phyloP scores from a whole-genome alignment of 2,797 vertebrate genomes.

The Siniperca obscura region DNA sequence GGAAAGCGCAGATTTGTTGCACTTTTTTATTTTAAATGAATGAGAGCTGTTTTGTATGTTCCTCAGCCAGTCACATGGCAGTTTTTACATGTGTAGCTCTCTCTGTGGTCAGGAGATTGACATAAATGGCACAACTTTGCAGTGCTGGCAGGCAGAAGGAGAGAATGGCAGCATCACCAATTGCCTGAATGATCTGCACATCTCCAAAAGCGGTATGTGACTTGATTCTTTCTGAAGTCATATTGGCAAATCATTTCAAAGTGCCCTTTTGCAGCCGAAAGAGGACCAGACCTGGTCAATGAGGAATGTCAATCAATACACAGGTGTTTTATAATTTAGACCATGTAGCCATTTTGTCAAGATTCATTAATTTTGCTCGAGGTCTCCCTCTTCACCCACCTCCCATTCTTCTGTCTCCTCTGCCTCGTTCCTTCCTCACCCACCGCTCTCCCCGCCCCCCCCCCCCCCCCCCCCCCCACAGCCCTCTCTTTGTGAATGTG shows the following conservation, averaged over 20 bases:
- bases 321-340: constrained; percentile 52
- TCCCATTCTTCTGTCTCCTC: constrained; percentile 46
- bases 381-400: constrained; percentile 36
- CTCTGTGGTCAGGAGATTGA: constrained; percentile 5
- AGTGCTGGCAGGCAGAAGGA: constrained; percentile 42
- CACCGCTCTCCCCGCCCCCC: not conserved
- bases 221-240: constrained; percentile 48
- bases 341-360: constrained; percentile 46
- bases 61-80: not conserved
- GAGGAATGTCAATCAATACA: constrained; percentile 53
- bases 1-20: not conserved
- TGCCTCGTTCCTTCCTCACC: not conserved
- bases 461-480: not conserved
- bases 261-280: constrained; percentile 40
- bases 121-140: constrained; percentile 21
- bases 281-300: constrained; percentile 41
- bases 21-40: not conserved
- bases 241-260: constrained; percentile 58
- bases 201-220: constrained; percentile 35
- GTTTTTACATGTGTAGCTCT: not conserved
- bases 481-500: constrained; percentile 46
- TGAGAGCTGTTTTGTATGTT: not conserved
- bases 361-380: constrained; percentile 54
- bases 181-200: constrained; percentile 41
- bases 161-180: constrained; percentile 39